A percentile compares a stretch with the other conserved stretches of the same genome.
These are phyloP conservation scores for Calliphora vomitoria DNA, from an alignment of 2,888 invertebrate genomes.

Conservation along the genomic window DNA sequence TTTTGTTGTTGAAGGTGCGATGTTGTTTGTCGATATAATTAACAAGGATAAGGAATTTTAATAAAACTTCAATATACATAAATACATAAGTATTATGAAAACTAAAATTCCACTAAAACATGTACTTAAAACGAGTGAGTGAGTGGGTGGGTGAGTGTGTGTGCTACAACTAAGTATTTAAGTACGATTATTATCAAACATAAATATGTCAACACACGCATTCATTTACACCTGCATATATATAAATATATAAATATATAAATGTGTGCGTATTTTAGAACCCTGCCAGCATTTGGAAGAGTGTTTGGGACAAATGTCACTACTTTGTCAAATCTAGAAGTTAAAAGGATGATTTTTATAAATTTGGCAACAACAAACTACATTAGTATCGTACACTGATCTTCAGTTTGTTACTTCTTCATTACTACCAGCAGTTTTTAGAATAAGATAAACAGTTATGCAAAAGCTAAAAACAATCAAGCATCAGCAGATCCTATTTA, in stretches of 20 bases:
- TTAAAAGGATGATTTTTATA: too few relatives aligned
- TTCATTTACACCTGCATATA: background rate
- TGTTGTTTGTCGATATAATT: slow-evolving; percentile 57
- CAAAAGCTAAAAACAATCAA: too few relatives aligned
- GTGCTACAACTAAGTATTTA: background rate
- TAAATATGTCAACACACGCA: background rate
- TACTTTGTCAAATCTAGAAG: too few relatives aligned
- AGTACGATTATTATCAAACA: slow-evolving; percentile 8
- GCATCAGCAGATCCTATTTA: too few relatives aligned
- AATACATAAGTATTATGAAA: slow-evolving; percentile 35
- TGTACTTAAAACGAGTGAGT: background rate
- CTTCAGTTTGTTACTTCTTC: too few relatives aligned
- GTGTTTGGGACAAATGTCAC: too few relatives aligned
- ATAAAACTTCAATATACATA: slow-evolving; percentile 38
- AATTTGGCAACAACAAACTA: too few relatives aligned
- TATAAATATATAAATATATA: background rate
- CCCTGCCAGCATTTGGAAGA: too few relatives aligned
- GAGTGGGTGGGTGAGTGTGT: too few relatives aligned
- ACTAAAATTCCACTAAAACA: slow-evolving; percentile 47
- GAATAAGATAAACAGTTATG: too few relatives aligned
- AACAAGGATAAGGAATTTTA: slow-evolving; percentile 59
- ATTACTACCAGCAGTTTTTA: too few relatives aligned
- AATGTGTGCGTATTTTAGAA: background rate
- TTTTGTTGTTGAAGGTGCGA: background rate
- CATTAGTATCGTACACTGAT: too few relatives aligned